Evolutionary conservation across 2,113 vertebrate genomes (phyloP), one percentile per base, ranked within the genome.

Genomic region (Crotalus tigris): DNA sequence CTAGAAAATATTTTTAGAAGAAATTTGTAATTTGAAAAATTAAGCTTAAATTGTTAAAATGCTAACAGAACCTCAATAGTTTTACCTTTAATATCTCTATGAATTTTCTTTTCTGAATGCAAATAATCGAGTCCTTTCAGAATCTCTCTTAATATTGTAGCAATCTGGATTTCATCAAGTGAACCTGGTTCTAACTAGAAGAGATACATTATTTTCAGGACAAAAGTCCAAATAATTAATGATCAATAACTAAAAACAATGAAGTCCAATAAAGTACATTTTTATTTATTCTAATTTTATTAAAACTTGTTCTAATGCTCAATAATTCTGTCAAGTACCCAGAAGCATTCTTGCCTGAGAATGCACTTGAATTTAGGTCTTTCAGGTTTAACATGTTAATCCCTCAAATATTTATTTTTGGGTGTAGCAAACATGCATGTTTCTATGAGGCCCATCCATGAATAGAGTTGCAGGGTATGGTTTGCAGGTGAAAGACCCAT

Each of bases 81-180:
- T 95, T 97, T 96, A 99, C 99, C 99, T 98, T 99, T 99, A 96
- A 99, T 99, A 96, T 99, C 99, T 97, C 99, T 97, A 95, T 99
- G 99, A 96, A 99, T 99, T 98, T 99, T 99, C 98, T 99, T 99
- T 96, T 99, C 99, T 6, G 99, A 99, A 98, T 99, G 99, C 90
- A 99, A 98, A 94, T 99, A 99, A 96, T 99, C 99, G 0, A 99
- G 98, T 85, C 99, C 99, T 97, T 99, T 99, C 57, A 99, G 97
- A 92, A 99, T 99, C 97, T 99, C 99, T 95, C 99, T 98, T 94
- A 99, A 96, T 96, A 99, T 99, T 88, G 99, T 99, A 75, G 99
- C 99, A 87, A 99, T 99, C 96, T 99, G 99, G 0, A 97, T 98
- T 97, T 99, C 99, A 94, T 99, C 99, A 61, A 99, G 97, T 13